Percentiles rank a stretch among this genome's conserved stretches.
These are phyloP conservation scores for Silurus aristotelis DNA, from an alignment of 2,797 vertebrate species.

Conservation along the genomic window DNA sequence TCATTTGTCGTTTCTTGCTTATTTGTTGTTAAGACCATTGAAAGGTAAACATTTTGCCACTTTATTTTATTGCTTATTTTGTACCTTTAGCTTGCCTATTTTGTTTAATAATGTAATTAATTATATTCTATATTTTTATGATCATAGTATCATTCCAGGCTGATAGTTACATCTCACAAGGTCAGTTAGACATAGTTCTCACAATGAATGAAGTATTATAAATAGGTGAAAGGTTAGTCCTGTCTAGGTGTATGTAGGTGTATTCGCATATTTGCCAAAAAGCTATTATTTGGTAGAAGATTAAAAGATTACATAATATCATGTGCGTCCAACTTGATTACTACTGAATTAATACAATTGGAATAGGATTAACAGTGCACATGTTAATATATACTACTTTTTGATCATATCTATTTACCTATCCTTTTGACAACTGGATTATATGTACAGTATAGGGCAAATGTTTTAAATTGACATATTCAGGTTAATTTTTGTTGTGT, in stretches of 20 bases:
- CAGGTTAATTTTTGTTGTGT: slow-evolving; percentile 30
- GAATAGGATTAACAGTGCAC: background rate
- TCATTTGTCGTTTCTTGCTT: too few relatives aligned
- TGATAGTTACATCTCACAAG: background rate
- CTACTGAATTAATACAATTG: background rate
- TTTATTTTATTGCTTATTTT: too few relatives aligned
- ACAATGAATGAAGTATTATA: background rate
- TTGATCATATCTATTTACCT: background rate
- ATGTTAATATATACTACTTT: background rate
- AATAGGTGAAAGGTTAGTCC: slow-evolving; percentile 46
- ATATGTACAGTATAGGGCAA: background rate
- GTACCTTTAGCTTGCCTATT: too few relatives aligned
- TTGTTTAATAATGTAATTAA: background rate
- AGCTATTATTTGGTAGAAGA: slow-evolving; percentile 14
- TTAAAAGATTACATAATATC: slow-evolving; percentile 19
- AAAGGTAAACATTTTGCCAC: too few relatives aligned
- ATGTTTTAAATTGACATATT: background rate
- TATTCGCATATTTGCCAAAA: slow-evolving; percentile 33
- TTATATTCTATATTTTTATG: background rate
- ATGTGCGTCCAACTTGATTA: background rate
- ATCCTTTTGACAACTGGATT: background rate
- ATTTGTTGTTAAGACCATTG: too few relatives aligned
- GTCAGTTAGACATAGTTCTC: background rate
- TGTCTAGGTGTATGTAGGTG: slow-evolving; percentile 31
- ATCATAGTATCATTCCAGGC: background rate